Percentiles rank a stretch among this genome's conserved stretches.
These are phyloP conservation scores for Idaea aversata DNA, from an alignment of 2,888 invertebrate species.

Conservation along the genomic window DNA sequence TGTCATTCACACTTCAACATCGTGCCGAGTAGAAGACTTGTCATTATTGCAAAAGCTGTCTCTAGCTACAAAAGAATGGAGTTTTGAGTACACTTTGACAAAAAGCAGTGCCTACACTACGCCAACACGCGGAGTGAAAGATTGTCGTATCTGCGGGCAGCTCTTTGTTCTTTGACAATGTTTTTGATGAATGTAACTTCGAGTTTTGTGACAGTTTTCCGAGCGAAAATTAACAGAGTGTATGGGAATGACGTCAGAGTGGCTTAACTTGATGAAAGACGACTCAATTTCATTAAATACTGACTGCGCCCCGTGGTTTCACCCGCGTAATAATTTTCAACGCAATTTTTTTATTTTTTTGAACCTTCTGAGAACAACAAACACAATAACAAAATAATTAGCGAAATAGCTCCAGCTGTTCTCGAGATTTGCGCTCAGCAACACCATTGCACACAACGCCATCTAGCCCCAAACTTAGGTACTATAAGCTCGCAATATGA, in stretches of 20 bases:
- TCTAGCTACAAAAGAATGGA: conserved; percentile 52
- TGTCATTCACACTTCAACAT: conserved; percentile 27
- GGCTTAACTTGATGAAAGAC: conserved; percentile 17
- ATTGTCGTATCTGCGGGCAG: conserved; percentile 41
- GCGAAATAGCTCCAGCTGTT: too few species aligned
- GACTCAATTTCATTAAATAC: conserved; percentile 8
- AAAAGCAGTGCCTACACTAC: conserved; percentile 36
- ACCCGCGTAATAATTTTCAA: too few species aligned
- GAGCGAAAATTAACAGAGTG: conserved; percentile 31
- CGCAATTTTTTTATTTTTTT: too few species aligned
- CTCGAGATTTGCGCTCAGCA: too few species aligned
- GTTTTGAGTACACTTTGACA: conserved; percentile 47
- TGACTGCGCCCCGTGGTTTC: too few species aligned
- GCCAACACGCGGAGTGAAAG: conserved; percentile 16
- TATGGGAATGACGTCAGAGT: conserved; percentile 23
- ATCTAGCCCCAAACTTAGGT: too few species aligned
- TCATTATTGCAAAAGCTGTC: conserved; percentile 49
- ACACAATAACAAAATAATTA: too few species aligned
- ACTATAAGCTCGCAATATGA: too few species aligned
- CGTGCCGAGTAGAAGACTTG: conserved; percentile 47
- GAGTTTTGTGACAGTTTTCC: conserved; percentile 35
- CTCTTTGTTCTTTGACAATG: conserved; percentile 45
- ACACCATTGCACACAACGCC: too few species aligned
- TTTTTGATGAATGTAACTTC: conserved; percentile 41
- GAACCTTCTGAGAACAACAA: too few species aligned